Conservation (phyloP, 2,113 vertebrate species). For the Anser cygnoides region DNA sequence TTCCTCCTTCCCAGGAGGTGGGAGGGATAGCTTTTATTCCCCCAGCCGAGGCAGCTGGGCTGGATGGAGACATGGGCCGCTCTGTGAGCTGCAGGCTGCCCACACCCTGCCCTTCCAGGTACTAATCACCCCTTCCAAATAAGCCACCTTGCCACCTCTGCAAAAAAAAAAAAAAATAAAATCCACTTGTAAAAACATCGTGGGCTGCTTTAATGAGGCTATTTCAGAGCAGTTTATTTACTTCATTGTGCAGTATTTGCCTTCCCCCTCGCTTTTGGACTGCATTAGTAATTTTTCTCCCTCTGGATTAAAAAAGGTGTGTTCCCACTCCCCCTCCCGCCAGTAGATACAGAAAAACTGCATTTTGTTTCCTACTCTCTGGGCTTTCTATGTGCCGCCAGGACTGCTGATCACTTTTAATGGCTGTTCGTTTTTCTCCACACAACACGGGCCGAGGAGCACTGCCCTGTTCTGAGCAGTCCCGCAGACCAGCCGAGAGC, state of each 20-base stretch:
- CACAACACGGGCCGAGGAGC: background rate
- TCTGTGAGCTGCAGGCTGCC: background rate
- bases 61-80: background rate
- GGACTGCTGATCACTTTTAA: conserved; percentile 15
- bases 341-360: background rate
- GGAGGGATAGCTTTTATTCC: background rate
- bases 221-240: background rate
- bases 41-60: background rate
- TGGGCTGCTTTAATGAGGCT: background rate
- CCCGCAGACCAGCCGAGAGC: background rate
- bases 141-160: background rate
- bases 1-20: rapidly evolving
- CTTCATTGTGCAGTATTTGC: background rate
- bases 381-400: conserved; percentile 21
- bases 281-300: background rate
- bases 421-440: background rate
- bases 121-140: background rate
- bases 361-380: conserved; percentile 18
- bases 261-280: background rate
- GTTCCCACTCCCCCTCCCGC: background rate
- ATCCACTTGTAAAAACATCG: background rate
- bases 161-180: background rate
- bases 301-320: background rate
- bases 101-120: background rate
- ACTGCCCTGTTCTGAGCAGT: background rate